phyloP scores from a whole-genome alignment of 2,888 invertebrate genomes.

The Lasioglossum malachurum region DNA sequence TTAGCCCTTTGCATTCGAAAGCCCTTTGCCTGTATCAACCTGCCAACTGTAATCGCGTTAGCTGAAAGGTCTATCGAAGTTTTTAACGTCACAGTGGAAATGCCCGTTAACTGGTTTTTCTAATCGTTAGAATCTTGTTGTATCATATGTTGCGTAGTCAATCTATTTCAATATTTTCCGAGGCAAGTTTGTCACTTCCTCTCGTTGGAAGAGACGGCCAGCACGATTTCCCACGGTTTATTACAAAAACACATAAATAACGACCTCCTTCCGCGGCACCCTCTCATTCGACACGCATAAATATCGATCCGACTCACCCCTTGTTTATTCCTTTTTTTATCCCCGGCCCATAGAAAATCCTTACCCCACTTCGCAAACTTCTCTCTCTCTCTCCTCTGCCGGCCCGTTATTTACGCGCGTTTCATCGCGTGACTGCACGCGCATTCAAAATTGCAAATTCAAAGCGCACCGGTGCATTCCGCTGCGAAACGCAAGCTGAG shows the following conservation, averaged over 20 bases:
- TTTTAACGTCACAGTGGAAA: background rate
- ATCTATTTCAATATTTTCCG: background rate
- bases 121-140: background rate
- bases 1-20: background rate
- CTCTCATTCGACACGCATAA: background rate
- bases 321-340: slow-evolving; percentile 26
- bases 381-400: background rate
- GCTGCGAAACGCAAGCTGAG: background rate
- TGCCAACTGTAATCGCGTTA: background rate
- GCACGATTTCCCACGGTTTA: background rate
- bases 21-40: background rate
- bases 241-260: slow-evolving; percentile 16
- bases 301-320: slow-evolving; percentile 16
- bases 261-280: background rate
- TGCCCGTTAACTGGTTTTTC: background rate
- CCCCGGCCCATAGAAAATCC: slow-evolving; percentile 16
- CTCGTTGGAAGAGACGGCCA: background rate
- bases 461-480: slow-evolving; percentile 6
- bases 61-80: background rate
- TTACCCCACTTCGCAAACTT: background rate
- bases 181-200: background rate
- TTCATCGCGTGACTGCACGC: background rate
- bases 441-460: slow-evolving; percentile 19
- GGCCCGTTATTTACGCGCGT: slow-evolving; percentile 7
- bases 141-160: background rate